Conservation (phyloP, 2,797 vertebrate species). For the Chaetophractus vellerosus region DNA sequence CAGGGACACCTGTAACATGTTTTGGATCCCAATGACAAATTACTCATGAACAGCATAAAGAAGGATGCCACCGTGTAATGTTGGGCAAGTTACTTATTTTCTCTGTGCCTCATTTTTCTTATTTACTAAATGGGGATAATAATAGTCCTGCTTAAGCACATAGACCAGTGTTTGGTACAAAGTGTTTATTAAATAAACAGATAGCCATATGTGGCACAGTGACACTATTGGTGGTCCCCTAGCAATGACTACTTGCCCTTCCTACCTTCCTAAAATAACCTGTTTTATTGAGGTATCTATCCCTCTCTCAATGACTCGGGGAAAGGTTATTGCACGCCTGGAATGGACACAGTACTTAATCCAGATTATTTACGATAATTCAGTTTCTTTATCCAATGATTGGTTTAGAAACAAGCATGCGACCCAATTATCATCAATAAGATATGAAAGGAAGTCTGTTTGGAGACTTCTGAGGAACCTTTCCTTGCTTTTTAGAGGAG, state of each 20-base stretch:
- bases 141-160: neutral
- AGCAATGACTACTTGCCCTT: neutral
- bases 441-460: neutral
- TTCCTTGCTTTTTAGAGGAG: neutral
- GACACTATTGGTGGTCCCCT: neutral
- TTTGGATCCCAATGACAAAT: too few relatives aligned
- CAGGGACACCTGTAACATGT: too few relatives aligned
- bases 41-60: too few relatives aligned
- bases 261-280: neutral
- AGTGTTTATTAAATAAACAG: neutral
- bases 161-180: neutral
- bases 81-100: too few relatives aligned
- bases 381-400: neutral
- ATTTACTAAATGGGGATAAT: too few relatives aligned
- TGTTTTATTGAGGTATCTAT: neutral
- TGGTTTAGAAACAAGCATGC: neutral
- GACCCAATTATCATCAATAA: neutral
- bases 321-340: neutral
- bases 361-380: neutral
- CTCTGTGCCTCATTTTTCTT: too few relatives aligned
- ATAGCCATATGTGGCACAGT: neutral
- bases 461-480: neutral
- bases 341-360: neutral
- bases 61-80: too few relatives aligned
- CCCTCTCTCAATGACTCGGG: neutral